phyloP scores from a whole-genome alignment of 2,113 vertebrate species.

The Chloropsis hardwickii region DNA sequence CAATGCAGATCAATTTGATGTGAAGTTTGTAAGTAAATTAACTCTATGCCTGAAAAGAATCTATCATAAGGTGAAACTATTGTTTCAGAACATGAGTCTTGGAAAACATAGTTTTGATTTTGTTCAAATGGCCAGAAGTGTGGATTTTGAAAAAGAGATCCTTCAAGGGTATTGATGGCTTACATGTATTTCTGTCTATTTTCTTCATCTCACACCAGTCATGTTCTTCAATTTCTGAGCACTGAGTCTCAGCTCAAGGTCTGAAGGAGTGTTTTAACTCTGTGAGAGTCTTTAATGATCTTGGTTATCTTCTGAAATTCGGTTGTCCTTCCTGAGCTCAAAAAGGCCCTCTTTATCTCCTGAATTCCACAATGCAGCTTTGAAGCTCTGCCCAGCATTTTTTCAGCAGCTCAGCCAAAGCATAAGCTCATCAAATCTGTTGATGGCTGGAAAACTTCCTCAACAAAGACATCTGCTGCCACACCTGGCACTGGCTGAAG shows the following conservation, averaged over 20 bases:
- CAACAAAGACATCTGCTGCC: conserved; percentile 26
- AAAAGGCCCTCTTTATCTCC: not conserved
- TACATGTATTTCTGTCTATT: not conserved
- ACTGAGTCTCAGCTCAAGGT: not conserved
- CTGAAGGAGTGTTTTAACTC: not conserved
- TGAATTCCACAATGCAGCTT: not conserved
- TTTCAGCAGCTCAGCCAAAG: not conserved
- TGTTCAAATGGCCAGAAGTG: not conserved
- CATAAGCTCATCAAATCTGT: conserved; percentile 1
- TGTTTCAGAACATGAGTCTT: not conserved
- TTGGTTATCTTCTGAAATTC: not conserved
- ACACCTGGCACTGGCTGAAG: not conserved
- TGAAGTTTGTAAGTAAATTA: not conserved
- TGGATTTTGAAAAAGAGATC: not conserved
- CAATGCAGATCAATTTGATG: not conserved
- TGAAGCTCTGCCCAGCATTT: not conserved
- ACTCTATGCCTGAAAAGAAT: not conserved
- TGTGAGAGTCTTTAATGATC: not conserved
- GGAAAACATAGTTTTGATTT: not conserved
- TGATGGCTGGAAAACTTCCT: conserved; percentile 17
- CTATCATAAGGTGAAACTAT: not conserved
- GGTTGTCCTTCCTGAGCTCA: not conserved
- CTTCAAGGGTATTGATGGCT: not conserved
- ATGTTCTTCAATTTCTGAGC: not conserved
- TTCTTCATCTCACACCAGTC: not conserved